Percentiles rank a stretch among this genome's conserved stretches.
phyloP scores from a whole-genome alignment of 2,888 invertebrate species.

The Conops quadrifasciatus region DNA sequence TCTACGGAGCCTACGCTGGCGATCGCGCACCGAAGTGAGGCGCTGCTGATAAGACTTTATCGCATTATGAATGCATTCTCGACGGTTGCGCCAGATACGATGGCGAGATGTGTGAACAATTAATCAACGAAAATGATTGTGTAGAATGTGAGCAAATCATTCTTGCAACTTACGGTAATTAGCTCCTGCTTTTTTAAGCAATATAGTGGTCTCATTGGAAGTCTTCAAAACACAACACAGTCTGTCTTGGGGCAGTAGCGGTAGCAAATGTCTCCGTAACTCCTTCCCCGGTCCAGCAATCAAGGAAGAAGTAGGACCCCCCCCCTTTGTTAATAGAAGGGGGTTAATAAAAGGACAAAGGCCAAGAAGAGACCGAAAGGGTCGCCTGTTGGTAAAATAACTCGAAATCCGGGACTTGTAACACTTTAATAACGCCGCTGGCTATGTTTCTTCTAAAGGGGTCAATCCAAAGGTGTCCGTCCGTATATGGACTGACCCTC shows the following conservation, averaged over 20 bases:
- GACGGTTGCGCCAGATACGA: constrained; percentile 28
- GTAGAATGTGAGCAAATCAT: constrained; percentile 21
- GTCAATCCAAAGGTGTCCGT: no score
- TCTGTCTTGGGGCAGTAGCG: neutral
- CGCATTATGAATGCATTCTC: constrained; percentile 35
- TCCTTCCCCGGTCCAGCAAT: constrained; percentile 6
- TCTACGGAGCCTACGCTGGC: neutral
- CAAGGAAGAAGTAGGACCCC: no score
- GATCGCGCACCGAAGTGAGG: constrained; percentile 1
- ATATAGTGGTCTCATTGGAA: constrained; percentile 12
- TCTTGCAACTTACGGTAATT: constrained; percentile 32
- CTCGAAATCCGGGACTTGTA: no score
- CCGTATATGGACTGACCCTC: neutral
- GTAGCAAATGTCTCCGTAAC: constrained; percentile 2
- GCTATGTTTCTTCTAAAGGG: no score
- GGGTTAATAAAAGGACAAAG: no score
- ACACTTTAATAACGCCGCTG: no score
- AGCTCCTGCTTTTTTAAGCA: constrained; percentile 32
- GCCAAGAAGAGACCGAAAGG: no score
- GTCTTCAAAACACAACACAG: constrained; percentile 2
- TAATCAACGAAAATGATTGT: constrained; percentile 27
- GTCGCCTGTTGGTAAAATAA: no score
- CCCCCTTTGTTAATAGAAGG: no score
- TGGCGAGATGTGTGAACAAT: constrained; percentile 30
- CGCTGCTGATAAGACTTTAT: constrained; percentile 32